Conservation (phyloP, 2,113 vertebrate genomes). For the Pteronura brasiliensis region DNA sequence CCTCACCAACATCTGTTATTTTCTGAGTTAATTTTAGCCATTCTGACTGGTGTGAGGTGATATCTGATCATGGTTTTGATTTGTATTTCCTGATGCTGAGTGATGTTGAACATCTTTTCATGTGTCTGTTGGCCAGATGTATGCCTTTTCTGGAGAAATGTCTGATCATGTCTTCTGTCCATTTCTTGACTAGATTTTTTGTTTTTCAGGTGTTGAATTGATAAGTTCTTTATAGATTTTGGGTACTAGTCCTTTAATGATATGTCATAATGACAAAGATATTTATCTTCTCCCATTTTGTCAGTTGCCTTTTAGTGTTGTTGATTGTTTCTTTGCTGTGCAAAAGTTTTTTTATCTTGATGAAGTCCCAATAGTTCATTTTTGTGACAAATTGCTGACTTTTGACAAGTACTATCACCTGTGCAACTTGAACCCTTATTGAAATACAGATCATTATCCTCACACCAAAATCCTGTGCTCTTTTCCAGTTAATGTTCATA, state of each 20-base stretch:
- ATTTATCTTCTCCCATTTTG: neutral
- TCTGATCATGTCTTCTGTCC: neutral
- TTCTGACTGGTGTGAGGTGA: neutral
- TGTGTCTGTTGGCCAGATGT: neutral
- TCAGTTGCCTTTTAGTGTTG: neutral
- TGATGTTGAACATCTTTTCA: neutral
- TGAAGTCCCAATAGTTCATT: neutral
- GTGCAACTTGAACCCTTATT: neutral
- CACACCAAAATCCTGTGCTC: neutral
- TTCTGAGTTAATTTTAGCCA: neutral
- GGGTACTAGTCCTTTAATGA: neutral
- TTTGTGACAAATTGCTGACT: neutral
- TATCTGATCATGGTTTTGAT: neutral
- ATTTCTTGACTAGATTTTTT: neutral
- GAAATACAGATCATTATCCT: neutral
- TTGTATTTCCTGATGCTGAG: neutral
- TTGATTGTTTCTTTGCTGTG: neutral
- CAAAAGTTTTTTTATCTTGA: neutral
- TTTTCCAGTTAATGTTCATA: neutral
- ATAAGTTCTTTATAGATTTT: neutral
- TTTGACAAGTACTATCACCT: neutral
- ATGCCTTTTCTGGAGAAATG: neutral
- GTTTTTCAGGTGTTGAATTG: neutral
- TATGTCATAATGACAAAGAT: neutral
- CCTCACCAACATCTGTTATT: neutral